Evolutionary conservation across 2,797 vertebrate species (phyloP).

Genomic region (Sebastes matsubarae): DNA sequence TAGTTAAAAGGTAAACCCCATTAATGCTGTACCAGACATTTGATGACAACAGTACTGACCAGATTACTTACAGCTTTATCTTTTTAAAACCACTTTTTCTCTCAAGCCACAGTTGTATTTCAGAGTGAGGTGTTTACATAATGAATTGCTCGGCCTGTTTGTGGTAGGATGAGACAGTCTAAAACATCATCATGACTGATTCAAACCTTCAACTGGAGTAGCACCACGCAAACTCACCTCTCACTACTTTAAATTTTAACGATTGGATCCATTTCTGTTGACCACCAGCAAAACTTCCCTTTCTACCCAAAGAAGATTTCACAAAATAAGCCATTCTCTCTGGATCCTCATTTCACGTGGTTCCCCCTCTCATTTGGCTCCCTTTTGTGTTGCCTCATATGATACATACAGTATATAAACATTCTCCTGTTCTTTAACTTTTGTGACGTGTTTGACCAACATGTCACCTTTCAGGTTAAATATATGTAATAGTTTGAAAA

Average conservation of each 20-base stretch:
- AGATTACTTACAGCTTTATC: constrained; percentile 6
- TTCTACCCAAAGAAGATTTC: neutral
- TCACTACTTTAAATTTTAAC: neutral
- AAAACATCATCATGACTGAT: neutral
- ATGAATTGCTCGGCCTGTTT: neutral
- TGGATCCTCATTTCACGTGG: neutral
- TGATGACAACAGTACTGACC: neutral
- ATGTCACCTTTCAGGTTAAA: constrained; percentile 2
- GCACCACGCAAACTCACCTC: neutral
- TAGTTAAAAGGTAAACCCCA: neutral
- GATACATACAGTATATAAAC: neutral
- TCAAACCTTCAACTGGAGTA: constrained; percentile 12
- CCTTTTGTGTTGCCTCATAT: neutral
- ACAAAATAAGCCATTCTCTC: neutral
- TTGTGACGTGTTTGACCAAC: neutral
- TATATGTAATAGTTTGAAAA: constrained; percentile 14
- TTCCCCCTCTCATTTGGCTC: neutral
- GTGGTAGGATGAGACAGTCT: neutral
- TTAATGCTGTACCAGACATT: constrained; percentile 16
- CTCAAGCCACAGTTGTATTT: constrained; percentile 24
- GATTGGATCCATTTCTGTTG: neutral
- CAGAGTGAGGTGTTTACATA: constrained; percentile 30
- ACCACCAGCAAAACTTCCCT: constrained; percentile 10
- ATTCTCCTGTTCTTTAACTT: no score
- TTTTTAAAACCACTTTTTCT: constrained; percentile 3